phyloP scores from a whole-genome alignment of 1,140 invertebrate species.

The Euura lappo region DNA sequence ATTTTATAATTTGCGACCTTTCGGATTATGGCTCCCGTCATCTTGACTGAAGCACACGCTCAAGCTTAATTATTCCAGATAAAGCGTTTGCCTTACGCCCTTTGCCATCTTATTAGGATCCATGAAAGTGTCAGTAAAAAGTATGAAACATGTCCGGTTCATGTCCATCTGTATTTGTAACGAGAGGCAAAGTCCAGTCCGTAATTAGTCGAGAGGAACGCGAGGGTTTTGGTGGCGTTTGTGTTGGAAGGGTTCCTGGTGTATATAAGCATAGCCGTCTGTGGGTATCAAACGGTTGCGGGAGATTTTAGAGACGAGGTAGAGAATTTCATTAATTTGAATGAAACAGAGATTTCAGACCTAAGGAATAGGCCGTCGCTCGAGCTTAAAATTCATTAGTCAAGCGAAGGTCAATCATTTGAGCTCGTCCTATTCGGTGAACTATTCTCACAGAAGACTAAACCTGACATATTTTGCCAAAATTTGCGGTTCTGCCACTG shows the following conservation, averaged over 20 bases:
- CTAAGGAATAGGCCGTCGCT: neutral
- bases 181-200: too few species aligned
- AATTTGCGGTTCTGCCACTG: neutral
- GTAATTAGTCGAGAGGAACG: too few species aligned
- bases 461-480: neutral
- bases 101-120: too few species aligned
- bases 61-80: too few species aligned
- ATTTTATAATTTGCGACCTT: too few species aligned
- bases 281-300: neutral
- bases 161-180: too few species aligned
- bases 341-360: neutral
- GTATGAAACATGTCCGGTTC: too few species aligned
- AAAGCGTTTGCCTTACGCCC: too few species aligned
- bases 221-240: neutral
- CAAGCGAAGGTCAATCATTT: neutral
- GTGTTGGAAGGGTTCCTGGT: neutral
- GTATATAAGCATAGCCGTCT: neutral
- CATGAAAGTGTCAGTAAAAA: too few species aligned
- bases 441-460: neutral
- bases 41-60: too few species aligned
- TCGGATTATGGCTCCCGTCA: too few species aligned
- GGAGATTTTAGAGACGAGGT: neutral
- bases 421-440: neutral
- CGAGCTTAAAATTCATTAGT: neutral
- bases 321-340: conserved; percentile 1